phyloP scores from a whole-genome alignment of 2,113 vertebrate species.

The Lagopus leucura region DNA sequence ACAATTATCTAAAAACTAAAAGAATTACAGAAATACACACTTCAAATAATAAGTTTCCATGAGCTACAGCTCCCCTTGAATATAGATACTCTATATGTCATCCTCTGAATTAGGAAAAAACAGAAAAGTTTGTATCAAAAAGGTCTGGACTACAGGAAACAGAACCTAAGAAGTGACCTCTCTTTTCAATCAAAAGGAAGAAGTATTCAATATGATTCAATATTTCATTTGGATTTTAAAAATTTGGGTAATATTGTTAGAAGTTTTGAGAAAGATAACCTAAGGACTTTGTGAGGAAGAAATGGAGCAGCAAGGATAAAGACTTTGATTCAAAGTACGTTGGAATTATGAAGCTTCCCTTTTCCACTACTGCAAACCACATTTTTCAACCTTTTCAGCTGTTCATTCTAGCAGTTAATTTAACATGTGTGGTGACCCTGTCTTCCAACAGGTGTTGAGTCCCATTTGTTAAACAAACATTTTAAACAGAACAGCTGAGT shows the following conservation, averaged over 20 bases:
- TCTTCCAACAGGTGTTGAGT: neutral
- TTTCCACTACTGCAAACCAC: neutral
- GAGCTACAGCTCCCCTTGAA: neutral
- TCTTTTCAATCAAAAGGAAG: neutral
- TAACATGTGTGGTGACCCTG: neutral
- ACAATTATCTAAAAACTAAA: neutral
- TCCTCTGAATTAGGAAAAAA: neutral
- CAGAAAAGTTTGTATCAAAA: neutral
- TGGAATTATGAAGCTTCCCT: neutral
- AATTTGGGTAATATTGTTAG: neutral
- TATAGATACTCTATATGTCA: neutral
- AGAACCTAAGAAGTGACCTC: fast-evolving
- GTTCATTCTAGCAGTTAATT: neutral
- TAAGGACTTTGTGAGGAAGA: neutral
- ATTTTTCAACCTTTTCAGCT: neutral
- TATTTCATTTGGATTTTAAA: neutral
- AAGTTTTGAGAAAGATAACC: neutral
- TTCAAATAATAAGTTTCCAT: neutral
- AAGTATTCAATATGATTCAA: neutral
- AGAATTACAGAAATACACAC: neutral
- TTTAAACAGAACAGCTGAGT: neutral
- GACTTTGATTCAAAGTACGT: neutral
- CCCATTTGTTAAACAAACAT: neutral
- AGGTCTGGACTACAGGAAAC: neutral
- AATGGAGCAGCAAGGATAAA: neutral